A percentile compares a stretch with the other conserved stretches of the same genome.
Conservation (phyloP, 2,113 vertebrate species). For the Otus sunia region DNA sequence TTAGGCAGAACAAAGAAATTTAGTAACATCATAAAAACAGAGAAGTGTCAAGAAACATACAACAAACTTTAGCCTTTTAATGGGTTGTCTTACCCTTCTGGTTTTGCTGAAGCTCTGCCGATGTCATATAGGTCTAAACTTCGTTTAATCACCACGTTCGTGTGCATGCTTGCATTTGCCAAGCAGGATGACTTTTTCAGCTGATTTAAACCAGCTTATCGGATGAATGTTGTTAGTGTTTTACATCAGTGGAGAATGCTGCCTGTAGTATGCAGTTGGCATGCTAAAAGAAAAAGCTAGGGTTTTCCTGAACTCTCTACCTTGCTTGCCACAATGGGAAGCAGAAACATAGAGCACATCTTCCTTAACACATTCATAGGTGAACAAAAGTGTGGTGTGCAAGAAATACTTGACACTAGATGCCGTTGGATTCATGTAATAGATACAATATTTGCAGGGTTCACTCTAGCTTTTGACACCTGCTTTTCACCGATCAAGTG, state of each 20-base stretch:
- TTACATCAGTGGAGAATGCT: background rate
- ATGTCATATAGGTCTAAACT: background rate
- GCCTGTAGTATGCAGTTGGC: background rate
- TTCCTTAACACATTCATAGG: background rate
- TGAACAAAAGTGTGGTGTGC: background rate
- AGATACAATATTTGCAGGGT: background rate
- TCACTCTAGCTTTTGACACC: slow-evolving; percentile 31
- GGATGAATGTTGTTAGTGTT: background rate
- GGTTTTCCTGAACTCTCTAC: background rate
- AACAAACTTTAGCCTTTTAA: background rate
- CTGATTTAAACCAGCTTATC: background rate
- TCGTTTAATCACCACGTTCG: background rate
- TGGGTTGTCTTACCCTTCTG: background rate
- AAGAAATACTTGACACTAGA: background rate
- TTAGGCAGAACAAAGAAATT: background rate
- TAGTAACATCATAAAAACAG: background rate
- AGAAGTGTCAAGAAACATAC: background rate
- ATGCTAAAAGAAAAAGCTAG: background rate
- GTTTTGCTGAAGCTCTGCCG: background rate
- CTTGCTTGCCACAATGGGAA: background rate
- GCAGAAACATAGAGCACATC: background rate
- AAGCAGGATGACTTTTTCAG: background rate
- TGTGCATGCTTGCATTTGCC: background rate
- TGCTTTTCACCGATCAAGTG: slow-evolving; percentile 33
- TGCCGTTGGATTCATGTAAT: background rate